Conservation (phyloP, 1,140 invertebrate genomes). For the Dolichoris vasculosae region DNA sequence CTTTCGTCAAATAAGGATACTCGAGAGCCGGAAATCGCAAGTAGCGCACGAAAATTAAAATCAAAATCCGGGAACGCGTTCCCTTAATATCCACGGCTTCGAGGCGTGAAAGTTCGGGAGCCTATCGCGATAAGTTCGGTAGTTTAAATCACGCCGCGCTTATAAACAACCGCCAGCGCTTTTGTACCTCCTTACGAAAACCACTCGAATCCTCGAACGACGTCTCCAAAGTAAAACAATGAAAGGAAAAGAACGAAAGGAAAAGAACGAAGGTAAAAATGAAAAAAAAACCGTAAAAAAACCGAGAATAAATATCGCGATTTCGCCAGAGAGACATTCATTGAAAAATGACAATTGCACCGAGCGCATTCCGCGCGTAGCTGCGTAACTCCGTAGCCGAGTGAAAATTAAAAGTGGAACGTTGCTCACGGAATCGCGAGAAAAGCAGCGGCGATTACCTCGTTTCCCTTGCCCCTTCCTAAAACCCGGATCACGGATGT, state of each 20-base stretch:
- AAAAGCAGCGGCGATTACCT: not conserved
- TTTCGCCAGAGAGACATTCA: not conserved
- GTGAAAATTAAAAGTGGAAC: conserved; percentile 18
- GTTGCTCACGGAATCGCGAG: not conserved
- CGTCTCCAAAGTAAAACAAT: no score
- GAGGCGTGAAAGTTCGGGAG: no score
- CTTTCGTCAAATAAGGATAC: not conserved
- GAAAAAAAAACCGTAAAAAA: no score
- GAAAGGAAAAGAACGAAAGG: not conserved
- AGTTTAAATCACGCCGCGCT: no score
- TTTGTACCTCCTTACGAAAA: no score
- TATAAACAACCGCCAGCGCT: no score
- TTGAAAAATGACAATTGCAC: not conserved
- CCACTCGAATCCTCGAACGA: no score
- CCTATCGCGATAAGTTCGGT: no score
- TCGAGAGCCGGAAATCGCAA: no score
- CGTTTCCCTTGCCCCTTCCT: not conserved
- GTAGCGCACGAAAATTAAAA: no score
- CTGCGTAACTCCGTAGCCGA: not conserved
- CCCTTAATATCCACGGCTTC: not conserved
- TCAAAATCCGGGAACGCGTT: not conserved
- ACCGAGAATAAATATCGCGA: not conserved
- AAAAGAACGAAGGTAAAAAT: no score
- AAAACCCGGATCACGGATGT: not conserved
- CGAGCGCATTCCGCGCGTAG: not conserved